These are phyloP conservation scores for Hoplodrina ambigua DNA, from an alignment of 2,888 invertebrate species.

Conservation along the genomic window DNA sequence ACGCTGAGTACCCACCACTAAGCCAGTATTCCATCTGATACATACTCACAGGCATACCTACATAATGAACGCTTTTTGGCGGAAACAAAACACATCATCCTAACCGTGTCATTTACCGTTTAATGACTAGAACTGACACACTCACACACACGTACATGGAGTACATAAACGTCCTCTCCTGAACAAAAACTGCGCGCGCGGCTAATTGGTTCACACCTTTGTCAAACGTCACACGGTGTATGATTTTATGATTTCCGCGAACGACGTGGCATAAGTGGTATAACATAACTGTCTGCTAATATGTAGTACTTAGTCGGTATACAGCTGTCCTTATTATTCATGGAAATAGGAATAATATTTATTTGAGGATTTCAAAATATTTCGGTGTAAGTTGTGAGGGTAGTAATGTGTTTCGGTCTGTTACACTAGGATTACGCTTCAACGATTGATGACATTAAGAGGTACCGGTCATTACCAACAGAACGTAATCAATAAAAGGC, in stretches of 20 bases:
- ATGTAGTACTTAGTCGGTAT: too few relatives aligned
- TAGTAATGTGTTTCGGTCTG: not conserved
- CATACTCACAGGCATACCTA: not conserved
- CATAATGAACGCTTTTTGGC: slow-evolving; percentile 18
- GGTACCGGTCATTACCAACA: not conserved
- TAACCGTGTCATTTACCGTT: slow-evolving; percentile 44
- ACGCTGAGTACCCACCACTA: not conserved
- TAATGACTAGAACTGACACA: slow-evolving; percentile 23
- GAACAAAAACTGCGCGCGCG: slow-evolving; percentile 41
- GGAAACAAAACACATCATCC: slow-evolving; percentile 19
- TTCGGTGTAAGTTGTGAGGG: not conserved
- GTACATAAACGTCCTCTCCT: slow-evolving; percentile 23
- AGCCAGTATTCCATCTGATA: not conserved
- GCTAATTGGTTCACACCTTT: slow-evolving; percentile 64
- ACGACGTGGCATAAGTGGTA: slow-evolving; percentile 5
- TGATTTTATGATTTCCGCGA: slow-evolving; percentile 51
- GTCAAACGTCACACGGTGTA: slow-evolving; percentile 36
- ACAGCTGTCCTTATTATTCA: not conserved
- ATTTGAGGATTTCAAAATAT: not conserved
- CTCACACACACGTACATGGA: not conserved
- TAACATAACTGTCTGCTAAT: slow-evolving; percentile 33
- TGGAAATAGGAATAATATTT: not conserved
- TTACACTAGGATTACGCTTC: not conserved
- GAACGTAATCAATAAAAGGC: not conserved
- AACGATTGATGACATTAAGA: not conserved